A percentile compares a stretch with the other conserved stretches of the same genome.
These are phyloP conservation scores for Trissoscelio sp. DNA, from an alignment of 2,888 invertebrate species.

Conservation along the genomic window DNA sequence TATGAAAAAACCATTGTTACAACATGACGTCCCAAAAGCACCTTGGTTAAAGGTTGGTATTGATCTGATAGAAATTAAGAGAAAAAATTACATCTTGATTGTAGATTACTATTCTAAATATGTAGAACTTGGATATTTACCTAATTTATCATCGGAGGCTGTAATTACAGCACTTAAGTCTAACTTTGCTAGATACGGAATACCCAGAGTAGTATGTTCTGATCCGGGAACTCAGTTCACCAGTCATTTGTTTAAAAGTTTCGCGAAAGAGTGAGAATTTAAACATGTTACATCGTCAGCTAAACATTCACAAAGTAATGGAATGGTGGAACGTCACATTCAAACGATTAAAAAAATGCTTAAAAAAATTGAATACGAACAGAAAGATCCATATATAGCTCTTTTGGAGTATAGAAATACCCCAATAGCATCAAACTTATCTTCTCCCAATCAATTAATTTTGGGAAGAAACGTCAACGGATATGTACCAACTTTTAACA, in stretches of 20 bases:
- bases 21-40: slow-evolving; percentile 40
- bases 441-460: slow-evolving; percentile 46
- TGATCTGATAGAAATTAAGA: slow-evolving; percentile 38
- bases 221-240: too few species aligned
- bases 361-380: slow-evolving; percentile 57
- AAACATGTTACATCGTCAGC: slow-evolving; percentile 54
- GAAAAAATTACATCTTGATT: slow-evolving; percentile 27
- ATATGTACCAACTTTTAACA: not conserved
- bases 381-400: slow-evolving; percentile 62
- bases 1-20: slow-evolving; percentile 22
- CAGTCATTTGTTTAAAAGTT: slow-evolving; percentile 48
- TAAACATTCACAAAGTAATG: slow-evolving; percentile 61
- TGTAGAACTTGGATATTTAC: slow-evolving; percentile 23
- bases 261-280: slow-evolving; percentile 58
- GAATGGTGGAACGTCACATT: slow-evolving; percentile 65
- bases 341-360: slow-evolving; percentile 59
- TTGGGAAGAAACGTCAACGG: slow-evolving; percentile 12
- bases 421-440: slow-evolving; percentile 27
- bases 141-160: slow-evolving; percentile 16
- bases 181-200: slow-evolving; percentile 52
- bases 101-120: slow-evolving; percentile 61
- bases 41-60: slow-evolving; percentile 40
- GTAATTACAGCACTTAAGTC: slow-evolving; percentile 50
- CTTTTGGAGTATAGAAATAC: slow-evolving; percentile 67
- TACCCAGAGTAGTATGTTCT: slow-evolving; percentile 48